Evolutionary conservation across 2,797 vertebrate species (phyloP).

Genomic region (Lerista edwardsae): DNA sequence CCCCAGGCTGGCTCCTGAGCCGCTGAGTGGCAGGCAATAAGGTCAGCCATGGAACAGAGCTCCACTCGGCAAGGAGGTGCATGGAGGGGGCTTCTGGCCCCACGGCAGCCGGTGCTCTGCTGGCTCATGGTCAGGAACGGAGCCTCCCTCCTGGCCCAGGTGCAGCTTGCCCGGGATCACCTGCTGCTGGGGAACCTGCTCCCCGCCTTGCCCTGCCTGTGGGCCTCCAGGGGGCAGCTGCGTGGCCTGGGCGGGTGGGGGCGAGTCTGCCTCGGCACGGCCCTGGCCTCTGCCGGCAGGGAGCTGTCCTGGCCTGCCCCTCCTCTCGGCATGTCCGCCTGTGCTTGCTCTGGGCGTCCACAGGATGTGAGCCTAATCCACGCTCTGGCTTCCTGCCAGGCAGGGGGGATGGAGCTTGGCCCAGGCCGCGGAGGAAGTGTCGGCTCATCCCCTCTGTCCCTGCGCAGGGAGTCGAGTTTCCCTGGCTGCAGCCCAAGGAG

Average conservation of each 20-base stretch:
- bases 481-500: background rate
- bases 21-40: too few relatives aligned
- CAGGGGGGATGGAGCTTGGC: conserved; percentile 24
- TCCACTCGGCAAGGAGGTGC: too few relatives aligned
- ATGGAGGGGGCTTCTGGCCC: too few relatives aligned
- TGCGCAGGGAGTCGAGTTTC: conserved; percentile 18
- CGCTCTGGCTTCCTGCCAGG: conserved; percentile 6
- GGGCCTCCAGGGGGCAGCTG: background rate
- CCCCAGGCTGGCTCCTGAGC: too few relatives aligned
- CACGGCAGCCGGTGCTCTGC: too few relatives aligned
- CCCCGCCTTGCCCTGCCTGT: background rate
- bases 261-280: too few relatives aligned
- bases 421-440: conserved; percentile 17
- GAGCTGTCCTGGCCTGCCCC: background rate
- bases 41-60: too few relatives aligned
- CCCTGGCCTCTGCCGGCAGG: too few relatives aligned
- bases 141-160: background rate
- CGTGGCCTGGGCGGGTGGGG: too few relatives aligned
- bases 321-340: background rate
- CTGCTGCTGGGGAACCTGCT: background rate
- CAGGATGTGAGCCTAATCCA: background rate
- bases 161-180: accelerated
- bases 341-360: background rate
- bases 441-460: background rate
- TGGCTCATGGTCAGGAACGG: background rate